Base-by-base conservation (phyloP, 2,888 invertebrate genomes). In the Tetranychus piercei region DNA sequence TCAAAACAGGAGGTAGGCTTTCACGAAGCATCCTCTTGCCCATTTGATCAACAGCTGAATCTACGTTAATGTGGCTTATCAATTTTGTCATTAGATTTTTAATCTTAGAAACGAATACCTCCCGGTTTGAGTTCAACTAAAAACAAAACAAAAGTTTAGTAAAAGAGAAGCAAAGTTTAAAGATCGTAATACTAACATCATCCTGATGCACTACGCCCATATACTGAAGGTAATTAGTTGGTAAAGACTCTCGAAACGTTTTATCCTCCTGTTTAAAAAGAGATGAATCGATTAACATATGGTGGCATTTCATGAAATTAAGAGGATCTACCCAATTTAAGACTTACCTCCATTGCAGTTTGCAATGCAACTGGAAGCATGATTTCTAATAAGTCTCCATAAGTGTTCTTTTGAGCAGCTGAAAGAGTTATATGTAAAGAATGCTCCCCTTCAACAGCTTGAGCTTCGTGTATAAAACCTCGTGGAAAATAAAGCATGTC, bases 41-140 rank as follows among this genome's bases (percentile, higher is more conserved):
- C 85, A 95, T 86, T 82, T 90, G 88, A 83, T 97, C 97, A 2
- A 90, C 90, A 20, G 90, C 91, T 65, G 87, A 86, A 82, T 96
- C 91, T n/a, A 83, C 79, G 15, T 89, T 87, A 2, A 88, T 82
- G 80, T 88, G 84, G 55, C 86, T 80, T 73, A 87, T 82, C 71
- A 90, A 81, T 79, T 86, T 86, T 22, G 83, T 81, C 80, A 90
- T 85, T 44, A 90, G 81, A 1, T 83, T 82, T 73, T 84, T 82
- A 0, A 88, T 81, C 75, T 86, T 83, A 7, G 83, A 81, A 6
- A 84, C 80, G 76, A 91, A 86, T 44, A 73, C 77, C 7, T 79
- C 78, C 73, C 79, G 75, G 44, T 77, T 76, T 15, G 72, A 73
- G 65, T 84, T 70, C 11, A 77, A 84, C 1, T 83, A 80, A 0